Percentiles rank a stretch among this genome's conserved stretches.
These are phyloP conservation scores for Petrocephalus sullivani DNA, from an alignment of 2,797 vertebrate genomes.

Conservation along the genomic window DNA sequence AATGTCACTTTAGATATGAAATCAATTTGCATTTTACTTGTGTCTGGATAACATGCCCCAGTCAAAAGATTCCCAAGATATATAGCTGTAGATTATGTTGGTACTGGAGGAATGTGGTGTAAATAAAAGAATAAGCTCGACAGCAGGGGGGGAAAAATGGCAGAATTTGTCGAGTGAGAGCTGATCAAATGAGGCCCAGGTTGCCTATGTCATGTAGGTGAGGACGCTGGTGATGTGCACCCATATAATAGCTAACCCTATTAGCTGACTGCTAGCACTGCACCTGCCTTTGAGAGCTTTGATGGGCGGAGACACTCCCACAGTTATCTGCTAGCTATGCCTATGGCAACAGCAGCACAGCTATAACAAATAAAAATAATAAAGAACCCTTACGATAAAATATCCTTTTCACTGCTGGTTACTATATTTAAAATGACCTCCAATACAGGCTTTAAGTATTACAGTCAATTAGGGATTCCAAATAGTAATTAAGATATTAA, in stretches of 20 bases:
- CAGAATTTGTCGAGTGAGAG: constrained; percentile 55
- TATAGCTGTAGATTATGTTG: constrained; percentile 64
- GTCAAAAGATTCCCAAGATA: constrained; percentile 67
- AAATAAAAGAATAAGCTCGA: constrained; percentile 58
- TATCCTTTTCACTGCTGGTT: constrained; percentile 34
- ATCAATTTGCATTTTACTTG: constrained; percentile 76
- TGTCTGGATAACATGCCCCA: constrained; percentile 64
- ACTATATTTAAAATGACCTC: constrained; percentile 56
- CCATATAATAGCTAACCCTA: constrained; percentile 61
- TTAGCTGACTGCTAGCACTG: constrained; percentile 65
- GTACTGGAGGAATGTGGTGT: constrained; percentile 51
- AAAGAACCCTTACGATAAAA: constrained; percentile 9
- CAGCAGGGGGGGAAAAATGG: constrained; percentile 58
- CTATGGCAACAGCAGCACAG: constrained; percentile 47
- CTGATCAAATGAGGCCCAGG: constrained; percentile 43
- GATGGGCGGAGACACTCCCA: constrained; percentile 41
- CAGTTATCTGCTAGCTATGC: constrained; percentile 54
- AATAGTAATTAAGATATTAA: constrained; percentile 58
- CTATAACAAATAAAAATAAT: constrained; percentile 41
- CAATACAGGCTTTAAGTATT: constrained; percentile 53
- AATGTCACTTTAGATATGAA: constrained; percentile 73
- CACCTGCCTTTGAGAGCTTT: constrained; percentile 53
- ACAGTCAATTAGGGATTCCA: constrained; percentile 57
- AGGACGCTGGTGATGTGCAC: constrained; percentile 51
- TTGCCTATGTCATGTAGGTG: constrained; percentile 59